phyloP scores from a whole-genome alignment of 2,797 vertebrate genomes.

The Mallotus villosus region DNA sequence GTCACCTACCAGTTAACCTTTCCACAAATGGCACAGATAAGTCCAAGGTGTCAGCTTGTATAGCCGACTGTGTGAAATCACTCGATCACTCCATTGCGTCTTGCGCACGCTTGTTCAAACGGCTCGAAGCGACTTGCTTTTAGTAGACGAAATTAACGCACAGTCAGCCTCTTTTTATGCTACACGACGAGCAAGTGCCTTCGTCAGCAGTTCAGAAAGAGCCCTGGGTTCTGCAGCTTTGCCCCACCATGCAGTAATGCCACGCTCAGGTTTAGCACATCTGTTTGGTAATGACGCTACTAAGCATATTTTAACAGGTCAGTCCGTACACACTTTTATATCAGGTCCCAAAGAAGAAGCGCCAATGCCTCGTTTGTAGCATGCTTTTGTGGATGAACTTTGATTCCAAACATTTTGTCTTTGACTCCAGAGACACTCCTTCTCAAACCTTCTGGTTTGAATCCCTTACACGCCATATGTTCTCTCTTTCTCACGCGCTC shows the following conservation, averaged over 20 bases:
- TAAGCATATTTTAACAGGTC: conserved; percentile 29
- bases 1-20: conserved; percentile 17
- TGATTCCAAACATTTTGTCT: conserved; percentile 64
- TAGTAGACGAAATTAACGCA: background rate
- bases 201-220: conserved; percentile 10
- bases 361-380: conserved; percentile 24
- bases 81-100: background rate
- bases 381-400: conserved; percentile 63
- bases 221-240: background rate
- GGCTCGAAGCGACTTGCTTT: background rate
- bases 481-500: conserved; percentile 28
- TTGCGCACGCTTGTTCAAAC: background rate
- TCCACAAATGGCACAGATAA: conserved; percentile 26
- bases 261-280: conserved; percentile 35
- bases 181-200: conserved; percentile 9
- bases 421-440: too few relatives aligned
- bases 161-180: conserved; percentile 10
- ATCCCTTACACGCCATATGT: conserved; percentile 17
- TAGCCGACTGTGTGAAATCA: background rate
- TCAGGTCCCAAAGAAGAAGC: background rate
- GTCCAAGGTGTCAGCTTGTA: conserved; percentile 20
- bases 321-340: background rate
- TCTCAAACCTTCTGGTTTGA: conserved; percentile 45
- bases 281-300: conserved; percentile 35
- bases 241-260: conserved; percentile 17